Conservation (phyloP, 2,888 invertebrate genomes). For the Chydorus sphaericus region DNA sequence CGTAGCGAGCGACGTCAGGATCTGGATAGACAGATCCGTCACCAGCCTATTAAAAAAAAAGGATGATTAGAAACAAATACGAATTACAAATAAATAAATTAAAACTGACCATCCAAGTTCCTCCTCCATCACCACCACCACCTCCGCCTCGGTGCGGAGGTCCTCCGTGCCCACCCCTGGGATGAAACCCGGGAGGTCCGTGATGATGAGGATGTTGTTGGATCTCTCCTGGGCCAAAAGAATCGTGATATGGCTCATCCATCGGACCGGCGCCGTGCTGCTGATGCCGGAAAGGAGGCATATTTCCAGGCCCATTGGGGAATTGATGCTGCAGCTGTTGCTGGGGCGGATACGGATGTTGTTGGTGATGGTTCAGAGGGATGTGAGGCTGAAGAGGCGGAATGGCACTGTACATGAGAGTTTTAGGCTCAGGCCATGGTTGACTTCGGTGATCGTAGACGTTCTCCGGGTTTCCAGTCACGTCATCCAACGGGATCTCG, state of each 20-base stretch:
- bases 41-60: conserved; percentile 20
- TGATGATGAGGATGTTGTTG: neutral
- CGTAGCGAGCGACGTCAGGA: conserved; percentile 3
- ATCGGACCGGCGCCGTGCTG: neutral
- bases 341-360: neutral
- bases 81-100: neutral
- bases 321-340: neutral
- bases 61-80: neutral
- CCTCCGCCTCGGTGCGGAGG: neutral
- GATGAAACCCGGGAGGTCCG: neutral
- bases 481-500: conserved; percentile 75
- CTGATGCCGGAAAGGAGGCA: no score
- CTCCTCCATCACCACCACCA: neutral
- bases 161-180: neutral
- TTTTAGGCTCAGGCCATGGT: conserved; percentile 75
- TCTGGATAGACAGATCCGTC: conserved; percentile 20
- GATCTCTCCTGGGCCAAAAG: neutral
- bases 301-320: neutral
- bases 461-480: conserved; percentile 64
- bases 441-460: conserved; percentile 58
- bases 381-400: conserved; percentile 3
- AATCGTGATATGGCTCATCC: neutral
- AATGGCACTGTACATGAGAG: conserved; percentile 36
- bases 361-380: neutral
- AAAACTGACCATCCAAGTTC: conserved; percentile 6